These are phyloP conservation scores for Agonopterix subpropinquella DNA, from an alignment of 2,888 invertebrate species.

Conservation along the genomic window DNA sequence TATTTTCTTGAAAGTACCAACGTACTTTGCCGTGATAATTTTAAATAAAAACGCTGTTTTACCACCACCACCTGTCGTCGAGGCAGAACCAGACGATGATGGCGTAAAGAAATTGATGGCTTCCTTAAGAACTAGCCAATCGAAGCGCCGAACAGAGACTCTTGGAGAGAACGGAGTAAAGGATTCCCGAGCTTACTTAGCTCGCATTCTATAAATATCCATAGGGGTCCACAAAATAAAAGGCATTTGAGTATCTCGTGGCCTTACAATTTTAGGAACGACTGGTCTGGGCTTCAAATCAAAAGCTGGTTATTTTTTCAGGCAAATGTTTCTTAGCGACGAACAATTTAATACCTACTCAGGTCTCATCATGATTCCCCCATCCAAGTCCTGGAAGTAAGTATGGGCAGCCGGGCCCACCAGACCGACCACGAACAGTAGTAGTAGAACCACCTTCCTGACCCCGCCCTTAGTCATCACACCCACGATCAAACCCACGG, in stretches of 20 bases:
- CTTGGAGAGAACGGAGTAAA: neutral
- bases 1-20: no score
- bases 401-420: constrained; percentile 27
- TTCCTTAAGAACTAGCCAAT: neutral
- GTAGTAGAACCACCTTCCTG: constrained; percentile 14
- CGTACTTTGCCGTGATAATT: no score
- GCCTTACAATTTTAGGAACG: no score
- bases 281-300: no score
- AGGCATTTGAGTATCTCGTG: no score
- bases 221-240: no score
- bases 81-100: neutral
- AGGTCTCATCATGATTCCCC: constrained; percentile 23
- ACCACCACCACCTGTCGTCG: neutral
- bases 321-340: no score
- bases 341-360: constrained; percentile 22
- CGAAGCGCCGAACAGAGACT: neutral
- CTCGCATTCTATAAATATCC: no score
- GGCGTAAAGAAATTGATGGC: neutral
- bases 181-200: no score
- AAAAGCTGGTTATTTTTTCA: no score
- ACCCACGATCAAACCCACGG: constrained; percentile 21
- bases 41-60: no score
- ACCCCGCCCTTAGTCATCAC: constrained; percentile 8
- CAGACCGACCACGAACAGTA: constrained; percentile 20
- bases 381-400: constrained; percentile 32